Conservation (phyloP, 2,888 invertebrate genomes). For the Calephelis perditalis region DNA sequence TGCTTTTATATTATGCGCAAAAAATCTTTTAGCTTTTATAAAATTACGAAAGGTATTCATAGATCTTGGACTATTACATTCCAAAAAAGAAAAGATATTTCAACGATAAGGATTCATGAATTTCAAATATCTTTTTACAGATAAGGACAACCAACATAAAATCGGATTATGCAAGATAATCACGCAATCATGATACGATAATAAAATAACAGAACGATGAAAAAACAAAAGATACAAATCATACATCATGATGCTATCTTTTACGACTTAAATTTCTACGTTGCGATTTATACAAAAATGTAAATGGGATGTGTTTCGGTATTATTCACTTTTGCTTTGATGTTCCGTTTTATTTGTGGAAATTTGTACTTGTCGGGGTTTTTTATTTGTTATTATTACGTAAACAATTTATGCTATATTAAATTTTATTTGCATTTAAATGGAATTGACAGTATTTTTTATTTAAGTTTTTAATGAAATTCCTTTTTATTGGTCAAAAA, state of each 20-base stretch:
- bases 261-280: constrained; percentile 4
- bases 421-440: no score
- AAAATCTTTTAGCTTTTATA: no score
- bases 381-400: not conserved
- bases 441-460: no score
- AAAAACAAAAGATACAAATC: constrained; percentile 51
- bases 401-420: no score
- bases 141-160: constrained; percentile 67
- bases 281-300: not conserved
- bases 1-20: no score
- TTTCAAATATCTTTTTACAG: constrained; percentile 70
- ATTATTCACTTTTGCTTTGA: not conserved
- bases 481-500: no score
- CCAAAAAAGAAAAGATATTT: constrained; percentile 41
- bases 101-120: constrained; percentile 62
- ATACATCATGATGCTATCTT: constrained; percentile 32
- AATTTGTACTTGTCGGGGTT: not conserved
- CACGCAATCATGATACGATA: constrained; percentile 64
- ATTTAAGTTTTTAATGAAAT: no score
- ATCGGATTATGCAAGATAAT: constrained; percentile 66
- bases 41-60: no score
- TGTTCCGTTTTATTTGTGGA: not conserved
- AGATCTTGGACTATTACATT: not conserved
- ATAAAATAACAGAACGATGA: constrained; percentile 57
- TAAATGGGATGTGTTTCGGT: not conserved